A percentile compares a stretch with the other conserved stretches of the same genome.
phyloP scores from a whole-genome alignment of 2,888 invertebrate genomes.

The Drosophila acutilabella region DNA sequence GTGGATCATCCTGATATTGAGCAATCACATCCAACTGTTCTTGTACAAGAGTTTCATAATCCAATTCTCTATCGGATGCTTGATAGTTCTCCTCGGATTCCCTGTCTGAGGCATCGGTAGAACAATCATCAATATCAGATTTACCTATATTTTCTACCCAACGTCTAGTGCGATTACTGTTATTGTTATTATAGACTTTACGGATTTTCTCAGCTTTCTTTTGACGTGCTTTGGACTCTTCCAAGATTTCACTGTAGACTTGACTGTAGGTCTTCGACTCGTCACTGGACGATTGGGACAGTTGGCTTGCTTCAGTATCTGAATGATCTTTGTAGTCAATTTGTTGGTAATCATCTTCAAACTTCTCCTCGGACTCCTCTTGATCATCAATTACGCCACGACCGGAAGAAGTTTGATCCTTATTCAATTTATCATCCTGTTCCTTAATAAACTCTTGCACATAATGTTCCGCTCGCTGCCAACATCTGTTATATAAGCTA shows the following conservation, averaged over 20 bases:
- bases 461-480: slow-evolving; percentile 20
- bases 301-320: slow-evolving; percentile 33
- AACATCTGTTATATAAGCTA: slow-evolving; percentile 13
- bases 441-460: slow-evolving; percentile 18
- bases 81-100: slow-evolving; percentile 7
- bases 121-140: slow-evolving; percentile 5
- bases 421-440: slow-evolving; percentile 16
- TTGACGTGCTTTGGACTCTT: slow-evolving; percentile 54
- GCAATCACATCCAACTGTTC: slow-evolving; percentile 24
- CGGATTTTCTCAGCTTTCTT: slow-evolving; percentile 48
- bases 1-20: slow-evolving; percentile 2
- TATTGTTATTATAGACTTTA: slow-evolving; percentile 27
- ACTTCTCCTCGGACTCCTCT: background rate
- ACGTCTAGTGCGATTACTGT: slow-evolving; percentile 26
- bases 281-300: slow-evolving; percentile 45
- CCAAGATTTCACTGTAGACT: slow-evolving; percentile 62
- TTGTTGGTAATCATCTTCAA: background rate
- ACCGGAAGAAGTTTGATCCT: background rate
- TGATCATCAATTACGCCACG: background rate
- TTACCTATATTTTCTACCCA: slow-evolving; percentile 35
- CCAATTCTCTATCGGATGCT: background rate
- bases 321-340: slow-evolving; percentile 2
- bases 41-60: slow-evolving; percentile 8
- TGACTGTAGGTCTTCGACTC: slow-evolving; percentile 61
- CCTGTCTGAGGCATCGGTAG: slow-evolving; percentile 20